Base-by-base conservation (phyloP, 2,113 vertebrate species). In the Gymnogyps californianus region DNA sequence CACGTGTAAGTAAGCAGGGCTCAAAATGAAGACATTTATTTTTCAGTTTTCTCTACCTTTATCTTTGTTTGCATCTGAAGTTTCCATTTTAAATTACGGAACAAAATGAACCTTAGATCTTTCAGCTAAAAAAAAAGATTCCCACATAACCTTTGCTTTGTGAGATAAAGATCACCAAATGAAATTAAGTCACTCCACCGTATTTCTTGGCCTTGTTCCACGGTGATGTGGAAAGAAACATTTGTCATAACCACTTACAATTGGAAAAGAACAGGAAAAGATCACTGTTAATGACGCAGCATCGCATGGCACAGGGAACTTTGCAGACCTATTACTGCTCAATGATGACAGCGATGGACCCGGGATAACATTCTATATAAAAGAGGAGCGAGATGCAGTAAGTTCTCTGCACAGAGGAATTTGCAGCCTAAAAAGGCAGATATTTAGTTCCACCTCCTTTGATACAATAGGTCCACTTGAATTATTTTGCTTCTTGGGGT, bases 101-200 rank as follows among this genome's bases (percentile, higher is more conserved):
- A 52, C 9, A 70, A 84, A 65, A 57, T 0, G 5, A 83, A 74
- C 26, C 7, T 42, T 6, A 22, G 15, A 26, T 76, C 65, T 91
- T 70, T 55, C 57, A 71, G 32, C 36, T 66, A 29, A 25, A 84
- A 59, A 38, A n/a, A 14, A 31, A 11, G 34, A 9, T 75, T 75
- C 58, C 34, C 9, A 3, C 17, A 6, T 72, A 85, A 86, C 44
- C 62, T 93, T 94, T 93, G 66, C 83, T 79, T 94, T 49, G 66
- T 4, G 34, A 86, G 66, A 77, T 42, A 59, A 93, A 87, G 87
- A 40, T 90, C 75, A 67, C 70, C 59, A 85, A 76, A 75, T 14
- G 46, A 93, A 96, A 90, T 90, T 58, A 94, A 96, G 82, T 74
- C 75, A 55, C 78, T 83, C 38, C 19, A 51, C 38, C 59, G 78